Evolutionary conservation across 1,140 invertebrate species (phyloP).

Genomic region (Bombus confusus): DNA sequence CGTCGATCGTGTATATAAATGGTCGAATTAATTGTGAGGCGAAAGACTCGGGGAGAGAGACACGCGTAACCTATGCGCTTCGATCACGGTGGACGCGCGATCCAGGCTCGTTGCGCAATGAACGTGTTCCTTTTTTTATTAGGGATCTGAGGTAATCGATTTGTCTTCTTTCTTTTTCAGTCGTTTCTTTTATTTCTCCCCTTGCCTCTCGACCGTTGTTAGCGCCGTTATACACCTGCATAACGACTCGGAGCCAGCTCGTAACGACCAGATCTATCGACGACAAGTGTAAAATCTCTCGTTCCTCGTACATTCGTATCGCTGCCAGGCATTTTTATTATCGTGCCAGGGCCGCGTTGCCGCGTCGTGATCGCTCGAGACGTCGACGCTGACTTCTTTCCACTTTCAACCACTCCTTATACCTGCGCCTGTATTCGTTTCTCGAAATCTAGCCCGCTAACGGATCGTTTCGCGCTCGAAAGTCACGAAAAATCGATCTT

Average conservation of each 20-base stretch:
- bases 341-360: background rate
- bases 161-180: slow-evolving; percentile 40
- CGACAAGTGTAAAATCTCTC: slow-evolving; percentile 33
- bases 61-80: slow-evolving; percentile 36
- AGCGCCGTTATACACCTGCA: slow-evolving; percentile 42
- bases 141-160: slow-evolving; percentile 57
- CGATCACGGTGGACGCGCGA: slow-evolving; percentile 20
- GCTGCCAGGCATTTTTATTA: background rate
- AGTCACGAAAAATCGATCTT: background rate
- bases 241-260: slow-evolving; percentile 35
- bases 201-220: background rate
- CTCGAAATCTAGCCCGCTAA: background rate
- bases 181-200: background rate
- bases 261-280: background rate
- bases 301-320: background rate
- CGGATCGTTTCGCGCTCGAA: no score
- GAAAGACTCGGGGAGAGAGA: slow-evolving; percentile 15
- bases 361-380: background rate
- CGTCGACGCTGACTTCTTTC: background rate
- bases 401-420: background rate
- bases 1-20: slow-evolving; percentile 57
- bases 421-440: background rate
- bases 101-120: slow-evolving; percentile 48
- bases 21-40: slow-evolving; percentile 55
- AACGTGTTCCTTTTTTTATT: slow-evolving; percentile 52